These are phyloP conservation scores for Acipenser oxyrinchus DNA, from an alignment of 2,797 vertebrate genomes.

Conservation along the genomic window DNA sequence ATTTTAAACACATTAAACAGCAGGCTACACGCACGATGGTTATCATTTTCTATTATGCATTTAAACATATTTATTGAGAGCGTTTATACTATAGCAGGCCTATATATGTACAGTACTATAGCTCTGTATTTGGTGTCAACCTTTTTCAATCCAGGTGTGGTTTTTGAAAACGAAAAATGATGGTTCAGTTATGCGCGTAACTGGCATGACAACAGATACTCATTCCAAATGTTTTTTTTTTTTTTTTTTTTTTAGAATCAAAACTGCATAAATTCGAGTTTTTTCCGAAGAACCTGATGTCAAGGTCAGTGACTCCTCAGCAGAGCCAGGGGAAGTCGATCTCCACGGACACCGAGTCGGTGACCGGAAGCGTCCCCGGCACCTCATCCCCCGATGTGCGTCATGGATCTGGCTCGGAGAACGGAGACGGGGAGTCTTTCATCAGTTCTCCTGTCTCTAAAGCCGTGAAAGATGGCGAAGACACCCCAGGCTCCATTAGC, in stretches of 20 bases:
- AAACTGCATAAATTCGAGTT: conserved; percentile 91
- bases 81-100: too few species aligned
- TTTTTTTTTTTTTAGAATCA: conserved; percentile 55
- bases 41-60: too few species aligned
- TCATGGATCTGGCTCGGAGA: conserved; percentile 84
- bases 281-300: conserved; percentile 78
- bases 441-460: conserved; percentile 79
- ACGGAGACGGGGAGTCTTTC: conserved; percentile 89
- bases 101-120: background rate
- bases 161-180: background rate
- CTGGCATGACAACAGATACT: too few species aligned
- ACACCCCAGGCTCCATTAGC: conserved; percentile 86
- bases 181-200: too few species aligned
- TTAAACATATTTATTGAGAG: too few species aligned
- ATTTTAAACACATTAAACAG: too few species aligned
- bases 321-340: conserved; percentile 67
- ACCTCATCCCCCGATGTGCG: conserved; percentile 86
- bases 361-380: conserved; percentile 50
- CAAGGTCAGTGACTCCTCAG: conserved; percentile 64
- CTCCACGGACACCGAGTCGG: conserved; percentile 79
- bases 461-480: conserved; percentile 75
- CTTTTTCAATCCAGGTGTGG: background rate
- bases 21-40: too few species aligned
- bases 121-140: background rate
- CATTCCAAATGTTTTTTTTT: too few species aligned